These are phyloP conservation scores for Vesta saturnalis DNA, from an alignment of 2,888 invertebrate species.

Conservation along the genomic window DNA sequence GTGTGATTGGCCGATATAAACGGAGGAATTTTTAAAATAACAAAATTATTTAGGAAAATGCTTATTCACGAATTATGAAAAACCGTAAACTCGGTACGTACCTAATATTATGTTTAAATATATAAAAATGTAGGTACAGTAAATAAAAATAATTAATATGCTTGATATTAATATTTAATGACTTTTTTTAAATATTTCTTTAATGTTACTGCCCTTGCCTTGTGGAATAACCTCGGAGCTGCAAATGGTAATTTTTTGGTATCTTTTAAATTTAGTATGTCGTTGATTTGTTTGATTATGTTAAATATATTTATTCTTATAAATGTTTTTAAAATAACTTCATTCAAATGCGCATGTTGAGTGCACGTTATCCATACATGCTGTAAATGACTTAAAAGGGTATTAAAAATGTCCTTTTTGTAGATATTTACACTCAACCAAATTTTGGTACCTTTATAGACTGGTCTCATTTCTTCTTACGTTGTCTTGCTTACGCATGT, in stretches of 20 bases:
- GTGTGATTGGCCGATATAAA: neutral
- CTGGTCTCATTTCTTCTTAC: neutral
- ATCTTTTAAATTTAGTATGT: neutral
- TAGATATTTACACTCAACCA: neutral
- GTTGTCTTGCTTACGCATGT: neutral
- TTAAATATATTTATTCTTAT: constrained; percentile 9
- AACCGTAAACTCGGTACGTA: neutral
- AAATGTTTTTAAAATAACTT: constrained; percentile 4
- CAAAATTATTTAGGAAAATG: neutral
- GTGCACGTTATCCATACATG: neutral
- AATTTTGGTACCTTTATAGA: neutral
- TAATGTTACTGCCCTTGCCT: constrained; percentile 9
- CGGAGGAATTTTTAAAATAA: constrained; percentile 10
- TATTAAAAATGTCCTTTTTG: constrained; percentile 1
- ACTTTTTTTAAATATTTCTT: constrained; percentile 1
- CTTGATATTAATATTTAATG: constrained; percentile 3
- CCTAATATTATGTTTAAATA: neutral
- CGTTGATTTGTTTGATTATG: neutral
- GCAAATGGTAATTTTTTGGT: constrained; percentile 3
- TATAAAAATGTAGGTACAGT: neutral
- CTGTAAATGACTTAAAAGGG: neutral
- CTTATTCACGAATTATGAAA: neutral
- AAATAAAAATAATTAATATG: neutral
- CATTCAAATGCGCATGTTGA: constrained; percentile 7
- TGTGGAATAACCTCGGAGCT: neutral